Evolutionary conservation across 1,140 invertebrate genomes (phyloP), one percentile per base, ranked within the genome.

Genomic region (Drosophila azteca): DNA sequence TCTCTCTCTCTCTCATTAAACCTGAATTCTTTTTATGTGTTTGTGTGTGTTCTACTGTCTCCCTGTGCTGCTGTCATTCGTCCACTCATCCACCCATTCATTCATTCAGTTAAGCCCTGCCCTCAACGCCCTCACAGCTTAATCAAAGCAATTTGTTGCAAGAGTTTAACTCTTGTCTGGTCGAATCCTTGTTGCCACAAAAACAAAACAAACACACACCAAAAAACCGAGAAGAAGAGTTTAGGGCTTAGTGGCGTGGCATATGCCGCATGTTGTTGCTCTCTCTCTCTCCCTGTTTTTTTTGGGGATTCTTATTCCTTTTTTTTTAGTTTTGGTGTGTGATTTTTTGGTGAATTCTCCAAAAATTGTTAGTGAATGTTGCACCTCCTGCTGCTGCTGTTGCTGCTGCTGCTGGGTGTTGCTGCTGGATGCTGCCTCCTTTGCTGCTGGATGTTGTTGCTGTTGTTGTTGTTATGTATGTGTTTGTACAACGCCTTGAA

Each of bases 401-500:
- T 52, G 31, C 9, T 52, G 31, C 9, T 52, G 55, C 31, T 55
- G 39, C 29, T 52, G 31, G 0, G 2, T 31, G 49, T 15, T 51
- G 29, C 43, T 55, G 54, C 39, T 35, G 35, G 13, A 26, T 59
- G 45, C 44, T 72, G 54, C n/a, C n/a, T n/a, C n/a, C n/a, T n/a
- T 15, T 51, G 29, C 43, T 55, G 54, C 39, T 35, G 35, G 13
- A 26, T 59, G 45, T 46, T 72, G 54, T 31, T 48, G 60, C 1
- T 45, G 69, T 41, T 63, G 54, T 55, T 84, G 67, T 57, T 80
- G 68, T 85, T 84, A 65, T 84, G 75, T 66, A 82, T 84, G 71
- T 85, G 77, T 84, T 85, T 84, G 81, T 81, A 84, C 80, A 84
- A 84, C 77, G 81, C 81, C 81, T 84, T 84, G 79, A 80, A 85